These are phyloP conservation scores for Leptinotarsa haldemani DNA, from an alignment of 2,888 invertebrate genomes.

Conservation along the genomic window DNA sequence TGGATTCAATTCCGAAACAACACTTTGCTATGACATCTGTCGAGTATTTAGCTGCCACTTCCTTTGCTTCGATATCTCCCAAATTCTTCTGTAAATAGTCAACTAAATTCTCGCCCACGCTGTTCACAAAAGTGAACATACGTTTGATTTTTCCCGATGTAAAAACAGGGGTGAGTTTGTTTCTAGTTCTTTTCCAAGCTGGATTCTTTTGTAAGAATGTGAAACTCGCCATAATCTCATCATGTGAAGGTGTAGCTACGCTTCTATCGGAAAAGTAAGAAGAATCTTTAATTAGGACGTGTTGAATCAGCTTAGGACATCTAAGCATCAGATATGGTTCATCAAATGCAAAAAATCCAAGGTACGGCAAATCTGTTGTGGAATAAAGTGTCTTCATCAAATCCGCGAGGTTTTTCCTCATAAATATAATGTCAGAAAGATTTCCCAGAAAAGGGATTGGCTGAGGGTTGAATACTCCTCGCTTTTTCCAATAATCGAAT, in stretches of 20 bases:
- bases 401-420: too few species aligned
- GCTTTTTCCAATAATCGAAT: background rate
- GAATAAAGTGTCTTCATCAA: too few species aligned
- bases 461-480: background rate
- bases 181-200: constrained; percentile 69
- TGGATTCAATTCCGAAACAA: constrained; percentile 65
- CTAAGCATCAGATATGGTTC: too few species aligned
- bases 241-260: constrained; percentile 58
- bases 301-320: constrained; percentile 65
- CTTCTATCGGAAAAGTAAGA: constrained; percentile 64
- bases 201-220: constrained; percentile 66
- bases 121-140: constrained; percentile 66
- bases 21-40: constrained; percentile 66
- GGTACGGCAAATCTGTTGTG: too few species aligned
- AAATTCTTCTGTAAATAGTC: constrained; percentile 28
- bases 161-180: constrained; percentile 69
- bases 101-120: constrained; percentile 23
- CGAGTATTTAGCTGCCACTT: constrained; percentile 61
- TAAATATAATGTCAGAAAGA: too few species aligned
- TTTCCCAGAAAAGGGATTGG: background rate
- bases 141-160: constrained; percentile 70
- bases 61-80: constrained; percentile 55
- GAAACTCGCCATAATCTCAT: constrained; percentile 63
- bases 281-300: constrained; percentile 66
- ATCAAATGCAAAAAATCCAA: too few species aligned